Evolutionary conservation across 2,888 invertebrate species (phyloP), one percentile per base, ranked within the genome.

Genomic region (Yponomeuta sedellus): DNA sequence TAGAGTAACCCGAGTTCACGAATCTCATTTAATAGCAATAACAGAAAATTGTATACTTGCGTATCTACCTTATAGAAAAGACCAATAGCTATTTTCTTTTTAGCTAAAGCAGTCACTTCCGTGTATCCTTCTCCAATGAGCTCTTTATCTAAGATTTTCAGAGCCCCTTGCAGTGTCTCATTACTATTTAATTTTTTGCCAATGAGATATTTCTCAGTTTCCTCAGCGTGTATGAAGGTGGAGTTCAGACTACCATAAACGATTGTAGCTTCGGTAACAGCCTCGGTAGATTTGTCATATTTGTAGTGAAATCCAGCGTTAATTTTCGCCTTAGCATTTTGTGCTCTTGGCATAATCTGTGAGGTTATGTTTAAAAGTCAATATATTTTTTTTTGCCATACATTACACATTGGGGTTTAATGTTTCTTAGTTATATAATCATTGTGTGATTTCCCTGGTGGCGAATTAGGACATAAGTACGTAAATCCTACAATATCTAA

Each of bases 281-380:
- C 77, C 68, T 85, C 72, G 68, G 83, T 76, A 63, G 85, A 75
- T 72, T 77, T 72, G 65, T 86, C 74, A 20, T 95, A 74, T 77
- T 93, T 92, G 66, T 94, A 91, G 0, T 94, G 77, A 74, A 96
- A 95, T 4, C 94, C 96, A 22, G 94, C 94, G 73, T 96, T 96
- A 0, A 96, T 94, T 64, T 94, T 92, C 0, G 96, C 96, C 74
- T 95, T 95, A 0, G 95, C 93, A 75, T 94, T 95, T 85, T 95
- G 95, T 0, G 94, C 92, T 68, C 95, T 85, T 0, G 94, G 93
- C 93, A 94, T 95, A 64, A 96, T 93, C 95, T 96, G 74, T 22
- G 78, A 78, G 67, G 22, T 12, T 44, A 64, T 64, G 52, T 59
- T 19, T 56, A 22, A 19, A 5, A 34, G 34, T 64, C 34, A 12